Conservation (phyloP, 2,888 invertebrate species). For the Rhodophaea formosa region DNA sequence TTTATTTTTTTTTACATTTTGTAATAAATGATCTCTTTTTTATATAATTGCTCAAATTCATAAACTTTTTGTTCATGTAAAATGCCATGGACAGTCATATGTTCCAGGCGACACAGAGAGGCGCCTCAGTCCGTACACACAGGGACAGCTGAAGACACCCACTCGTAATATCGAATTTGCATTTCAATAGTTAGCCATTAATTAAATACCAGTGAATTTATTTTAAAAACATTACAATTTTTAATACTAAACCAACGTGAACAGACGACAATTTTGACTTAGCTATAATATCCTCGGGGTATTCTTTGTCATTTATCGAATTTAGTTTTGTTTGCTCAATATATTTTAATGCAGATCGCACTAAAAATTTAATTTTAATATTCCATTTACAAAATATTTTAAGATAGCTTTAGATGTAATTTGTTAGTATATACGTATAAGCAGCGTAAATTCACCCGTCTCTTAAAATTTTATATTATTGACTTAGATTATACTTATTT, state of each 20-base stretch:
- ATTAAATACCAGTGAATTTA: not conserved
- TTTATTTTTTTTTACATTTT: not conserved
- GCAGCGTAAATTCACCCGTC: conserved; percentile 80
- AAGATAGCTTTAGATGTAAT: conserved; percentile 65
- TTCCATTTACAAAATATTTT: conserved; percentile 79
- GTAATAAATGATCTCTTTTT: conserved; percentile 18
- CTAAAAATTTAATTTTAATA: conserved; percentile 47
- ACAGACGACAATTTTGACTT: too few species aligned
- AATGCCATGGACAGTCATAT: too few species aligned
- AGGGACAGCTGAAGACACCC: too few species aligned
- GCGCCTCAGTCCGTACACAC: too few species aligned
- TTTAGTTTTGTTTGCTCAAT: conserved; percentile 18
- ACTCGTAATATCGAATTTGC: too few species aligned
- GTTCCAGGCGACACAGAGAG: too few species aligned
- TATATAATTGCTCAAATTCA: conserved; percentile 35
- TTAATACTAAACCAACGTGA: too few species aligned
- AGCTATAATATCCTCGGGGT: too few species aligned
- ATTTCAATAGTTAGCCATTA: too few species aligned
- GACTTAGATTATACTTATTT: conserved; percentile 82
- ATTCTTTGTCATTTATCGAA: not conserved
- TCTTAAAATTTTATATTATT: conserved; percentile 81
- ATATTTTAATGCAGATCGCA: conserved; percentile 29
- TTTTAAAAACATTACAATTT: conserved; percentile 22
- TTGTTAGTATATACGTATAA: conserved; percentile 70
- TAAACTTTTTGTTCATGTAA: too few species aligned